Percentiles rank a stretch among this genome's conserved stretches.
Conservation (phyloP, 2,797 vertebrate genomes). For the Manis javanica region DNA sequence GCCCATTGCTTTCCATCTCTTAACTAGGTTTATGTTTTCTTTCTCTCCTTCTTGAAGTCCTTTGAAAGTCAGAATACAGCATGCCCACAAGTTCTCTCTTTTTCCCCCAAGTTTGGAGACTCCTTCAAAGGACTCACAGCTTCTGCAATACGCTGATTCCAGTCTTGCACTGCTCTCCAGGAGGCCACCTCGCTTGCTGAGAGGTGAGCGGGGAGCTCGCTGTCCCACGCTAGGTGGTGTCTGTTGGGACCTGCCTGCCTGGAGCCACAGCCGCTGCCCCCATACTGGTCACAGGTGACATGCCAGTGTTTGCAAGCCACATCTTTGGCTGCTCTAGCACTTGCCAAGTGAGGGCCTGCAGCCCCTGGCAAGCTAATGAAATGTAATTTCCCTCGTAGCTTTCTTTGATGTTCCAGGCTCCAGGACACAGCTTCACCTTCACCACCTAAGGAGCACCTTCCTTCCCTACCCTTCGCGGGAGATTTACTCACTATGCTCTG, state of each 20-base stretch:
- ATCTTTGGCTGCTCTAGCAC: background rate
- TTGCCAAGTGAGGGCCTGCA: background rate
- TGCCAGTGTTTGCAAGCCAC: background rate
- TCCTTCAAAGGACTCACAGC: conserved; percentile 46
- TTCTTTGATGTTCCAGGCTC: background rate
- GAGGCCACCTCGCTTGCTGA: background rate
- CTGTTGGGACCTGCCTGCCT: background rate
- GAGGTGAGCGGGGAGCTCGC: background rate
- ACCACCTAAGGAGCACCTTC: background rate
- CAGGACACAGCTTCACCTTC: background rate
- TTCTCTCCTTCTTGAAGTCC: conserved; percentile 59
- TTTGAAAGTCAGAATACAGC: conserved; percentile 64
- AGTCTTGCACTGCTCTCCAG: background rate
- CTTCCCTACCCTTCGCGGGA: background rate
- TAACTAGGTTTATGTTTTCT: conserved; percentile 57
- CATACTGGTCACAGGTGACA: background rate
- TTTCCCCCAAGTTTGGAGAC: conserved; percentile 48
- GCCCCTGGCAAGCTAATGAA: background rate
- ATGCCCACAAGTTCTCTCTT: background rate
- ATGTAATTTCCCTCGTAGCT: background rate
- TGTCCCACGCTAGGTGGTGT: background rate
- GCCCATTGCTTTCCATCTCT: conserved; percentile 67
- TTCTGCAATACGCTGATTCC: background rate
- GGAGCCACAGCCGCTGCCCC: background rate
- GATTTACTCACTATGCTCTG: conserved; percentile 23